A percentile compares a stretch with the other conserved stretches of the same genome.
These are phyloP conservation scores for Microtus ochrogaster DNA, from an alignment of 2,113 vertebrate species.

Conservation along the genomic window DNA sequence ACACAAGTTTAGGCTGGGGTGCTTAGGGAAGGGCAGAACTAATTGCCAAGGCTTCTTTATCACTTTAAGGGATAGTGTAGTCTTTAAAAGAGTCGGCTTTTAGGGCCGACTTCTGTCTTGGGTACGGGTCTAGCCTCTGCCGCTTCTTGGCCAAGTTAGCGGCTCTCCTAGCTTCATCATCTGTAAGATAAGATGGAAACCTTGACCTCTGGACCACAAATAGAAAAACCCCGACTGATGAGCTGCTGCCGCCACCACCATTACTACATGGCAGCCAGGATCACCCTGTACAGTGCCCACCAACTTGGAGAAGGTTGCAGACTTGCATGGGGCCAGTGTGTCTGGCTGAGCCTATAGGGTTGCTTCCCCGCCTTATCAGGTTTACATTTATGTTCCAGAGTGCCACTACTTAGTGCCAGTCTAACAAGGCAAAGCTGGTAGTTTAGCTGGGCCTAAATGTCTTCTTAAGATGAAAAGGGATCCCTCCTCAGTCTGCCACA, in stretches of 20 bases:
- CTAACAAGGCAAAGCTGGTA: not conserved
- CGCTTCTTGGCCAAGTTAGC: not conserved
- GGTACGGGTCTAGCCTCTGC: not conserved
- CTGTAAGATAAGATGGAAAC: not conserved
- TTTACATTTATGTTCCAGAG: not conserved
- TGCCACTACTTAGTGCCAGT: not conserved
- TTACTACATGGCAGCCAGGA: not conserved
- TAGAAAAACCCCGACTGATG: not conserved
- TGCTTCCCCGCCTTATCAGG: accelerated
- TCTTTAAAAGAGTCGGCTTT: not conserved
- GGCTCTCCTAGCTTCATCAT: not conserved
- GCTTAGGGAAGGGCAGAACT: not conserved
- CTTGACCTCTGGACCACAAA: not conserved
- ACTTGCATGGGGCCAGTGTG: not conserved
- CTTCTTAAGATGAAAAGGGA: not conserved
- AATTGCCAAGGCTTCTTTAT: not conserved
- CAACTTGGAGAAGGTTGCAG: not conserved
- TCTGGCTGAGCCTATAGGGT: not conserved
- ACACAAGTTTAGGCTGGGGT: not conserved
- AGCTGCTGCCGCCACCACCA: not conserved
- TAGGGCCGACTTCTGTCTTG: too few relatives aligned
- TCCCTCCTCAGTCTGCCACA: not conserved
- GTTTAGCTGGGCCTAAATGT: not conserved
- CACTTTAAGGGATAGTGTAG: not conserved
- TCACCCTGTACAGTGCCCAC: not conserved